Evolutionary conservation across 2,797 vertebrate genomes (phyloP).

Genomic region (Lemur catta): DNA sequence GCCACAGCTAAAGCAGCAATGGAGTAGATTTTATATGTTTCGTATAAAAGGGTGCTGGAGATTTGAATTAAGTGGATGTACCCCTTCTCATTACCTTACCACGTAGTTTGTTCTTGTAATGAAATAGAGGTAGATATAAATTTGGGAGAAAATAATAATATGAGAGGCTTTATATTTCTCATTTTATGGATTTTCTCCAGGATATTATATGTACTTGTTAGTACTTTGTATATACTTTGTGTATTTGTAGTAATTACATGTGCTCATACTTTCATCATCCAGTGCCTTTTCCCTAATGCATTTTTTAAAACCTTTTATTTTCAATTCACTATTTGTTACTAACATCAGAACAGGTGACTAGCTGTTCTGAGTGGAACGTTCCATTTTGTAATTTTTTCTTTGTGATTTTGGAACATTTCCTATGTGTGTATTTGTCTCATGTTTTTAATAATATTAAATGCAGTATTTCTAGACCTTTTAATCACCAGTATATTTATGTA

Average conservation of each 20-base stretch:
- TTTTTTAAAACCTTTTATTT: background rate
- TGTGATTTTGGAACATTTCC: constrained; percentile 12
- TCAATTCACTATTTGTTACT: constrained; percentile 15
- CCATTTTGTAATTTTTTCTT: background rate
- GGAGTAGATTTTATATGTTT: background rate
- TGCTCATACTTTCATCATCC: constrained; percentile 1
- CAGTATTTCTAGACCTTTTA: background rate
- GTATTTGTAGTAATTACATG: background rate
- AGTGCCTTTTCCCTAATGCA: background rate
- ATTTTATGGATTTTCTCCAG: constrained; percentile 28
- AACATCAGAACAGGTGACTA: background rate
- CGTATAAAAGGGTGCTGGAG: background rate
- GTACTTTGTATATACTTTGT: background rate
- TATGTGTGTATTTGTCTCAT: constrained; percentile 7
- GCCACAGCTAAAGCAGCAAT: background rate
- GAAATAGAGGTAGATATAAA: background rate
- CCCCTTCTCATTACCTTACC: background rate
- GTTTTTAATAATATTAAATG: background rate
- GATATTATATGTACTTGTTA: background rate
- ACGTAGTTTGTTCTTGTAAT: constrained; percentile 1
- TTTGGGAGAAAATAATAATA: constrained; percentile 21
- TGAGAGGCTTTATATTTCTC: constrained; percentile 3
- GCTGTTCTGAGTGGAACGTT: background rate
- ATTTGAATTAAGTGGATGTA: background rate
- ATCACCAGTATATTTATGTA: background rate